Evolutionary conservation across 2,113 vertebrate genomes (phyloP).

Genomic region (Pavo muticus): DNA sequence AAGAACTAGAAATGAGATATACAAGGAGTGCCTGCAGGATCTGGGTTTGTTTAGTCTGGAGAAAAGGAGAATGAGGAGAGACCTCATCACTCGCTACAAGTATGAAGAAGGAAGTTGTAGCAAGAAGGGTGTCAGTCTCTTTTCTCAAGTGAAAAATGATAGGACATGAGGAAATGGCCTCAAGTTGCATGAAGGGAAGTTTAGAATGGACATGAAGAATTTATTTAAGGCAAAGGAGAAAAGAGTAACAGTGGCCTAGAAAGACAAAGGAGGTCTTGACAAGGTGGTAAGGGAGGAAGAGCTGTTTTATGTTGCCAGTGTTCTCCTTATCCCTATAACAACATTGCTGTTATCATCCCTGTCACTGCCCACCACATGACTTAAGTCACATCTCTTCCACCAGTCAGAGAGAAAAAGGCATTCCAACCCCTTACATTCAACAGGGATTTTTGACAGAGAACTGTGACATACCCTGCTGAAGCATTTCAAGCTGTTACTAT

Average conservation of each 20-base stretch:
- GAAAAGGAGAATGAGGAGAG: neutral
- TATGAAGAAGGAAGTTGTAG: neutral
- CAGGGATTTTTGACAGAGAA: neutral
- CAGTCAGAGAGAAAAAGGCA: neutral
- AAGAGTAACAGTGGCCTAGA: neutral
- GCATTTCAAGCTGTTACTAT: neutral
- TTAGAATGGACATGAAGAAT: neutral
- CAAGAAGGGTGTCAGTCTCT: neutral
- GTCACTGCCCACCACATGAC: rapidly evolving
- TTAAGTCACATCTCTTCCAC: neutral
- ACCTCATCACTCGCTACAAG: neutral
- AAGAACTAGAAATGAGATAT: neutral
- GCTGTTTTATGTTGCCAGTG: neutral
- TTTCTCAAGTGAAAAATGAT: neutral
- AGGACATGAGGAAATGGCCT: neutral
- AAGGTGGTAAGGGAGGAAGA: neutral
- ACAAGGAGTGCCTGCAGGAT: neutral
- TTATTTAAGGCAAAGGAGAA: neutral
- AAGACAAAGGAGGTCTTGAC: neutral
- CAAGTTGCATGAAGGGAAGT: neutral
- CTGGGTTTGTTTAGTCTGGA: neutral
- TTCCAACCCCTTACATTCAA: neutral
- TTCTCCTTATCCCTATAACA: neutral
- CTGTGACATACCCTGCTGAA: neutral
- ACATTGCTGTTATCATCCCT: neutral